Base-by-base conservation (phyloP, 37 sponge, comb jelly and placozoan species). In the Haliclona indistincta region DNA sequence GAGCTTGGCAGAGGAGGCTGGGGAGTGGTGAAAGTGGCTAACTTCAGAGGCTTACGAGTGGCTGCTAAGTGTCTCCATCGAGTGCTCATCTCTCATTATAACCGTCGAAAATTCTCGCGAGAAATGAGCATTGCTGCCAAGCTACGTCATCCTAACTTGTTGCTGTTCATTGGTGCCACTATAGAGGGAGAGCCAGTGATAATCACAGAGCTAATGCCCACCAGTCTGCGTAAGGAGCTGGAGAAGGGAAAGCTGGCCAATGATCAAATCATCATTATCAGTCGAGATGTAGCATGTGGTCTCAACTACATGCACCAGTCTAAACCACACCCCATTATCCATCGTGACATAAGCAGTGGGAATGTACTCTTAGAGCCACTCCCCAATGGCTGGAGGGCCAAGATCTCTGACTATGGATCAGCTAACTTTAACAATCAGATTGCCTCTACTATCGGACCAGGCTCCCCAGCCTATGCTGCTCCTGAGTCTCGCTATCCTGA, bases 321-420 rank as follows among this genome's bases (percentile, higher is more conserved):
- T 19, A 85, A 71, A 40, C 93, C 93, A 25, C 65, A 80, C 1
- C 93, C 93, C 17, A 79, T 92, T 19, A 41, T 87, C 7, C 93
- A 92, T 40, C 80, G 93, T 8, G 93, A 92, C 43, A 70, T 92
- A 64, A 92, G 84, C 63, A 84, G 81, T 54, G 79, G 81, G 45
- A 81, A 89, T 71, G 85, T 92, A 1, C 72, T 87, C 6, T 67
- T 92, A 17, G 64, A 84, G 52, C 43, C 81, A 11, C 38, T 20
- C 5, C 28, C 39, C 5, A 77, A 78, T 4, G 36, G 43, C 3
- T 80, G 84, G 88, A 70, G 52, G 43, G 88, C 93, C 37, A 92
- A 92, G 54, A 73, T 92, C n/a, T 78, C 65, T 8, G 87, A 87
- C 62, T 92, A 76, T 61, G 84, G 87, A 58, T 83, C 93, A 20